phyloP scores from a whole-genome alignment of 1,140 invertebrate genomes.

The Drosophila kohkoa region DNA sequence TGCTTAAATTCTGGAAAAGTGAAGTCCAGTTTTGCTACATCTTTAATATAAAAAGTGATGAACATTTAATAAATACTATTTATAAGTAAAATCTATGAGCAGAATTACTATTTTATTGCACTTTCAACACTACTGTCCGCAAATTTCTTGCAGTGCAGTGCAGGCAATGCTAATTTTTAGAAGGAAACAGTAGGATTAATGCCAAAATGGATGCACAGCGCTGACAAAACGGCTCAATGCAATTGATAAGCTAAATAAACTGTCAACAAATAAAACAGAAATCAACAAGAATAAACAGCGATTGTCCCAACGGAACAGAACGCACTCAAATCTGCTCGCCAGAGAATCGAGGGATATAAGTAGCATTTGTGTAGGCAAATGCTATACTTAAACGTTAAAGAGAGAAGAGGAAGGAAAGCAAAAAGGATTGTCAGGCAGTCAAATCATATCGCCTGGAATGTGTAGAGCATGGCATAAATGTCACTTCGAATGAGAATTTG shows the following conservation, averaged over 20 bases:
- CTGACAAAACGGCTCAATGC: conserved; percentile 45
- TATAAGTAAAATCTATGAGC: background rate
- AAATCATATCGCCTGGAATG: conserved; percentile 79
- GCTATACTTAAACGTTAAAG: conserved; percentile 25
- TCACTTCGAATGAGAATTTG: conserved; percentile 79
- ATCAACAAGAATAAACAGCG: conserved; percentile 75
- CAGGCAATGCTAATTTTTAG: conserved; percentile 35
- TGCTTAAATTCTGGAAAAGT: too few relatives aligned
- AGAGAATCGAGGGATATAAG: background rate
- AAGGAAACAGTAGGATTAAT: conserved; percentile 43
- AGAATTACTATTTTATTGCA: background rate
- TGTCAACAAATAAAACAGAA: conserved; percentile 82
- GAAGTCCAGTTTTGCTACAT: too few relatives aligned
- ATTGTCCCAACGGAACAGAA: conserved; percentile 47
- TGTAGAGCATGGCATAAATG: conserved; percentile 83
- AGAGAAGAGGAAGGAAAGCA: background rate
- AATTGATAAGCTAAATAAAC: conserved; percentile 79
- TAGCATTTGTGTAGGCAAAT: background rate
- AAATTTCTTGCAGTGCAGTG: conserved; percentile 48
- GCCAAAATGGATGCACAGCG: conserved; percentile 33
- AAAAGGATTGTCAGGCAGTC: conserved; percentile 42
- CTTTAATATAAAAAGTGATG: too few relatives aligned
- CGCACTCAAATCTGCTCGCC: conserved; percentile 1
- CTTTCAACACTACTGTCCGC: background rate
- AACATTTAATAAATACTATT: background rate